Base-by-base conservation (phyloP, 2,888 invertebrate genomes). In the Deladenus siricidicola region DNA sequence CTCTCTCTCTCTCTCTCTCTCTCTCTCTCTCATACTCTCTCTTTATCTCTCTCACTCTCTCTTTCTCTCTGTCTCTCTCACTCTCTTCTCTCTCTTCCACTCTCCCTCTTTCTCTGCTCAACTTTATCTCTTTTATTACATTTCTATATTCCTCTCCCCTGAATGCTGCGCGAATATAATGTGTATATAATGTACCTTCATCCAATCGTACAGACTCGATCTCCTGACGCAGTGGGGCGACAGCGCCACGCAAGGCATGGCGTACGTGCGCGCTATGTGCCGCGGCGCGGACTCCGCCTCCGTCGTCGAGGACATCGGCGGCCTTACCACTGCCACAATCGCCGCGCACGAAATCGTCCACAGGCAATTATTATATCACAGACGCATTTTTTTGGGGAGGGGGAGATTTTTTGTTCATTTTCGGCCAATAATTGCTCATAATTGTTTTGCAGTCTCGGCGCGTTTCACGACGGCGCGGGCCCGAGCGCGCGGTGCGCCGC, bases 271-370 rank as follows among this genome's bases (percentile, higher is more conserved):
- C 14, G 67, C 71, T 29, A 73, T 78, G 50, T 78, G 78, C 51
- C 50, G 62, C n/a, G 54, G 60, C 23, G 71, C 69, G 8, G 74
- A 77, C 21, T 74, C 76, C 0, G 67, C 70, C 47, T 70, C 71
- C 29, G 71, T 78, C 3, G 74, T 78, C 24, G 78, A 78, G 63
- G 78, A 78, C 59, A 68, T 76, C 34, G 78, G 78, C 10, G 78
- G 70, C 3, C 63, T 73, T 42, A 67, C 73, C 14, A 78, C 78
- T 4, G 71, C 77, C n/a, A 66, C 70, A 6, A 75, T 78, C 21
- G 73, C 75, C 14, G 75, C 74, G 1, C 78, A 78, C 57, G 78
- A 78, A 58, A 58, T 78, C 49, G 74, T 68, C 1, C 76, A 76
- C 64, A 76, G 71, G 75, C 73, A 23, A 44, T 49, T 47, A 26